Base-by-base conservation (phyloP, 2,113 vertebrate genomes). In the Rostratula benghalensis region DNA sequence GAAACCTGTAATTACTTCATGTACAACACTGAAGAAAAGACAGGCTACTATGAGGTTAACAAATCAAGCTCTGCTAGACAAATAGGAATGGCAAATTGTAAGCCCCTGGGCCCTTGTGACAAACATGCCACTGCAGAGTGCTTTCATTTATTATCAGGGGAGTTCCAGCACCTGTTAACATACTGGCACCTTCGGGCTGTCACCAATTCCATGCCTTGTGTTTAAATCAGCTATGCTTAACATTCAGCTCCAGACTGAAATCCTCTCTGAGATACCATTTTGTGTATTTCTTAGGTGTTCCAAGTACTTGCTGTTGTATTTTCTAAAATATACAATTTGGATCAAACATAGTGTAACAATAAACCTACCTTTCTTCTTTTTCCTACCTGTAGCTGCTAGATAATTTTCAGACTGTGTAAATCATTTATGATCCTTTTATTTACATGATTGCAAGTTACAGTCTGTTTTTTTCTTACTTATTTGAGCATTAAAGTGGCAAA, bases 1-100 rank as follows among this genome's bases (percentile, higher is more conserved):
- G 61, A 94, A 93, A 86, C 87, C 57, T 71, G 84, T 68, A 86
- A 91, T 93, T 83, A 87, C 81, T 71, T 53, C 18, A 13, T 89
- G 76, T 86, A 67, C 71, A 53, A 63, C 71, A 15, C 19, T n/a
- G 71, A 56, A 15, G 61, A 57, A 74, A 89, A 80, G 71, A 63
- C 68, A 78, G 71, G 28, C 73, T 30, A 7, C 91, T 63, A 46
- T 1, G 1, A 93, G 77, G 68, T 76, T 79, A 91, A 93, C 87
- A 78, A 93, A 91, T 61, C 83, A 43, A 51, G 75, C 28, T 83
- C 75, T 91, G 76, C 48, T 28, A 82, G 70, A 83, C 70, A 89
- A 79, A 78, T 65, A 14, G 71, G 39, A 67, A 13, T 4, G 37
- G 57, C 37, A 81, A 80, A 17, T 63, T 80, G 46, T 25, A 69